phyloP scores from a whole-genome alignment of 1,140 invertebrate genomes.

The Trichonephila inaurata region DNA sequence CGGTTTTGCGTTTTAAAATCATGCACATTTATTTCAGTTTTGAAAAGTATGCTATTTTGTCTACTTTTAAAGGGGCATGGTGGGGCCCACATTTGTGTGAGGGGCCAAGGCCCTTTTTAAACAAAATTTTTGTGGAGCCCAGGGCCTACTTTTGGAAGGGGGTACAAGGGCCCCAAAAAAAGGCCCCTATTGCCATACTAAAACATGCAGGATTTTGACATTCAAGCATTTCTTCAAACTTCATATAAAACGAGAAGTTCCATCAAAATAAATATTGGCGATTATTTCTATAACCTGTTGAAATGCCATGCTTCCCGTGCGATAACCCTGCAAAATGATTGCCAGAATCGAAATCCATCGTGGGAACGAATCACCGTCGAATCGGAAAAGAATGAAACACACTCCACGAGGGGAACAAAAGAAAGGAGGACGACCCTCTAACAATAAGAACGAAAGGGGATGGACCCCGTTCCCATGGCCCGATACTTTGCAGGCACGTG shows the following conservation, averaged over 20 bases:
- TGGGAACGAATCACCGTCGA: too few relatives aligned
- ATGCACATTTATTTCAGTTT: too few relatives aligned
- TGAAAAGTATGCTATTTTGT: too few relatives aligned
- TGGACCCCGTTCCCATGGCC: slow-evolving; percentile 25
- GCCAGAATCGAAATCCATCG: background rate
- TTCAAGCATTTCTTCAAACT: background rate
- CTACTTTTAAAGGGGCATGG: too few relatives aligned
- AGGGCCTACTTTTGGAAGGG: too few relatives aligned
- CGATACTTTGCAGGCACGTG: slow-evolving; percentile 1
- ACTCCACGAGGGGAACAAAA: background rate
- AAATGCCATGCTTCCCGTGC: background rate
- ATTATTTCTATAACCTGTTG: background rate
- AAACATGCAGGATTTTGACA: background rate
- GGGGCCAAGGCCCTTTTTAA: too few relatives aligned
- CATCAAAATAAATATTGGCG: background rate
- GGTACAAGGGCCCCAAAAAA: too few relatives aligned
- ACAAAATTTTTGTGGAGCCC: too few relatives aligned
- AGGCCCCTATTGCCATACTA: too few relatives aligned
- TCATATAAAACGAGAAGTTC: background rate
- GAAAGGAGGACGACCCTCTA: background rate
- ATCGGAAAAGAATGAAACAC: background rate
- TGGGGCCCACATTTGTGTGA: too few relatives aligned
- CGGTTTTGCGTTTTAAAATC: too few relatives aligned
- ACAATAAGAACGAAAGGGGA: slow-evolving; percentile 14
- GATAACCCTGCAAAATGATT: background rate